Conservation (phyloP, 2,113 vertebrate species). For the Trematomus loennbergii region DNA sequence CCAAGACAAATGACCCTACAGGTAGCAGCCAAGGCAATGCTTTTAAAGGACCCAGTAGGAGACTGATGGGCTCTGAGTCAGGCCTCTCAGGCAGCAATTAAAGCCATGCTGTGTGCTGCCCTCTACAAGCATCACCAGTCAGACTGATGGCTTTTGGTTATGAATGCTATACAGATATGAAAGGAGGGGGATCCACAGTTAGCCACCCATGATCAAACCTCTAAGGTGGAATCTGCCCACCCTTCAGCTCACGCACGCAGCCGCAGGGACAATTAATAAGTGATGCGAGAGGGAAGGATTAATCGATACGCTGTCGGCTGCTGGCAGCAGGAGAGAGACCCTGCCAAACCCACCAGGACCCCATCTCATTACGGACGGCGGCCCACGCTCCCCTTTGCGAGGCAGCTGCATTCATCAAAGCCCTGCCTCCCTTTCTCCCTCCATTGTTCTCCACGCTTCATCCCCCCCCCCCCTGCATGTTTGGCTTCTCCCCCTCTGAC, state of each 20-base stretch:
- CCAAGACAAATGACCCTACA: slow-evolving; percentile 15
- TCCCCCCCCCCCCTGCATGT: slow-evolving; percentile 36
- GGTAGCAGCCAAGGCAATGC: neutral
- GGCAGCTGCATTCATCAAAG: slow-evolving; percentile 73
- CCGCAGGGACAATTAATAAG: slow-evolving; percentile 68
- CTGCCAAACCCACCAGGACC: slow-evolving; percentile 71
- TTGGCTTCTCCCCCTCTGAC: slow-evolving; percentile 48
- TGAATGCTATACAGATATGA: slow-evolving; percentile 11
- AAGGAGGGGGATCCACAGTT: neutral
- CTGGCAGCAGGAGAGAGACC: slow-evolving; percentile 57
- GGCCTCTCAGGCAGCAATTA: slow-evolving; percentile 33
- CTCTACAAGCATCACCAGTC: slow-evolving; percentile 11
- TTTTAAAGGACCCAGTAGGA: slow-evolving; percentile 31
- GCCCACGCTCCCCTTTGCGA: slow-evolving; percentile 56
- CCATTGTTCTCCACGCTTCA: slow-evolving; percentile 28
- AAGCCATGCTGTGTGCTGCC: neutral
- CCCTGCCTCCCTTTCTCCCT: slow-evolving; percentile 39
- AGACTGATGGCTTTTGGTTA: slow-evolving; percentile 8
- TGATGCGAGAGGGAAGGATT: slow-evolving; percentile 54
- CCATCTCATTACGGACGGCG: slow-evolving; percentile 66
- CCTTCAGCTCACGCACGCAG: neutral
- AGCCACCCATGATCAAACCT: neutral
- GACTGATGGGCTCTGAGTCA: slow-evolving; percentile 1
- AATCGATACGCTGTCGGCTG: slow-evolving; percentile 73
- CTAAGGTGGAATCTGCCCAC: slow-evolving; percentile 5